Percentiles rank a stretch among this genome's conserved stretches.
These are phyloP conservation scores for Psittacula cyanocephala DNA, from an alignment of 2,113 vertebrate species.

Conservation along the genomic window DNA sequence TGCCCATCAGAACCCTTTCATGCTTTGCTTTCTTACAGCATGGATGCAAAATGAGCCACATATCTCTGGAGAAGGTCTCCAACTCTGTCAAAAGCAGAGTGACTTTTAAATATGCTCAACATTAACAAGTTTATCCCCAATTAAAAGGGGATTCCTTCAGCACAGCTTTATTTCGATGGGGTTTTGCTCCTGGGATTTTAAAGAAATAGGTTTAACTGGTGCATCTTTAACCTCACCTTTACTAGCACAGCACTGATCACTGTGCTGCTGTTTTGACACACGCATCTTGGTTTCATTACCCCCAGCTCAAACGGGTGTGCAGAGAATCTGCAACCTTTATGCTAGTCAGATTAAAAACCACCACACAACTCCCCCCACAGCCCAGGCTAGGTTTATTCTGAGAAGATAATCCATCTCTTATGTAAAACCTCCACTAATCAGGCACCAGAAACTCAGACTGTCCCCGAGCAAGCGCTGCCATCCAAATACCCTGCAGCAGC, in stretches of 20 bases:
- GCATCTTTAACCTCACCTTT: not conserved
- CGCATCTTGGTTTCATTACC: not conserved
- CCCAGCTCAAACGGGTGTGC: not conserved
- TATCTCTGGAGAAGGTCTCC: not conserved
- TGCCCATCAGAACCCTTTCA: not conserved
- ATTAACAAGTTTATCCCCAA: not conserved
- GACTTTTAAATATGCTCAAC: not conserved
- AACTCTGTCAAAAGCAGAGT: not conserved
- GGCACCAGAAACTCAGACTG: not conserved
- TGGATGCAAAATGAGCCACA: not conserved
- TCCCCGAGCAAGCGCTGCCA: not conserved
- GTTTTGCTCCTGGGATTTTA: not conserved
- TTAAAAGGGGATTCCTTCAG: not conserved
- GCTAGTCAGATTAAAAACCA: not conserved
- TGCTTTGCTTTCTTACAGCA: not conserved
- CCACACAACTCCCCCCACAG: not conserved
- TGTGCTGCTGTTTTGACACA: not conserved
- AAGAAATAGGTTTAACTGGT: not conserved
- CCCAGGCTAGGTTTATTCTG: not conserved
- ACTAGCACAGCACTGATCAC: not conserved
- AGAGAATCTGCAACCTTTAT: not conserved
- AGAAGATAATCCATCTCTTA: constrained; percentile 50
- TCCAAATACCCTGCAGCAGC: constrained; percentile 31
- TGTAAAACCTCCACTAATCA: constrained; percentile 45
- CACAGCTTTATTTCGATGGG: not conserved